Evolutionary conservation across 2,113 vertebrate species (phyloP).

Genomic region (Petrocephalus zakoni): DNA sequence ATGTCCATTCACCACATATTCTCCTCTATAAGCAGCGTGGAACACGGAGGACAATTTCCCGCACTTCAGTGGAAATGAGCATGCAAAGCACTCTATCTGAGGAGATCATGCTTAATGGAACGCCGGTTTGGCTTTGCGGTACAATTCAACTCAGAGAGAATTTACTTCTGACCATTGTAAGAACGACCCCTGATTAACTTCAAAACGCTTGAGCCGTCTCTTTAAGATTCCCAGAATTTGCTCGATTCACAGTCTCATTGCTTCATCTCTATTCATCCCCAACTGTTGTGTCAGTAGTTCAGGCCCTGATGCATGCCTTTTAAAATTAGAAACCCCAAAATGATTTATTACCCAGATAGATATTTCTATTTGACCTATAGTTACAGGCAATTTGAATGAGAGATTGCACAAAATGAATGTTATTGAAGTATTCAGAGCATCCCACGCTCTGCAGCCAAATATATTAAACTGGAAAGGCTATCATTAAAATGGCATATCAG

Average conservation of each 20-base stretch:
- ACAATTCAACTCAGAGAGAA: background rate
- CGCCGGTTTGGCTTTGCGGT: background rate
- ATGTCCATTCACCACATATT: background rate
- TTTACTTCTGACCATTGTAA: background rate
- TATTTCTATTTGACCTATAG: constrained; percentile 7
- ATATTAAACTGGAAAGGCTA: background rate
- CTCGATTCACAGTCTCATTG: background rate
- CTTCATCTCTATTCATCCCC: background rate
- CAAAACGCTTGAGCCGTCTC: background rate
- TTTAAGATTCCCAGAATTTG: background rate
- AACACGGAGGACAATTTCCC: background rate
- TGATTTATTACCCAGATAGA: background rate
- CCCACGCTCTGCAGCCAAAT: background rate
- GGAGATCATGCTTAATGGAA: background rate
- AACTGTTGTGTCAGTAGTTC: background rate
- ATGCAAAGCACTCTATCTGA: background rate
- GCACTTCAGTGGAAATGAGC: background rate
- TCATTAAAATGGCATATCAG: background rate
- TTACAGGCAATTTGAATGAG: background rate
- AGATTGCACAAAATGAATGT: background rate
- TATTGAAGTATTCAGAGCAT: background rate
- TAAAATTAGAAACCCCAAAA: background rate
- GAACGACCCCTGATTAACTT: background rate
- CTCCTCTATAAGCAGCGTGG: background rate
- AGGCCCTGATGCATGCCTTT: background rate